Base-by-base conservation (phyloP, 2,888 invertebrate species). In the Parnassius glacialis region DNA sequence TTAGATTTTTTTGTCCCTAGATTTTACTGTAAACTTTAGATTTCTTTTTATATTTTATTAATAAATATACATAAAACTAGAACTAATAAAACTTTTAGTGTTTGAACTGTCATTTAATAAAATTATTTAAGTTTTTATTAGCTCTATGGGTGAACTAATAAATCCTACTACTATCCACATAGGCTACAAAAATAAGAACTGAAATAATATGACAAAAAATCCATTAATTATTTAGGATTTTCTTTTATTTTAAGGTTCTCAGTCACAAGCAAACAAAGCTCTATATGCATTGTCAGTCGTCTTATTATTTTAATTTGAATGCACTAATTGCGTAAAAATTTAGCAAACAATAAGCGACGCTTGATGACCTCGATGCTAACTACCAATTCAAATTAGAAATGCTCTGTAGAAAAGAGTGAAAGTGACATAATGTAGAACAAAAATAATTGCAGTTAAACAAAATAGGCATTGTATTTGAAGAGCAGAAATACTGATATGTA, bases 401-500 rank as follows among this genome's bases (percentile, higher is more conserved):
- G 42, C 54, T 62, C 13, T 51, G 45, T 52, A 34, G 64, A 60
- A 57, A 55, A 52, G 52, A 64, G 64, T 57, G 64, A 64, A 60
- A 64, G 64, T 56, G 25, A 57, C 53, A 57, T 57, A 53, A 57
- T 62, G 57, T 60, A 59, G 48, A 16, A 60, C 59, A 64, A 57
- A 60, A 48, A 44, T 57, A 60, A 64, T 64, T 60, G 48, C 25
- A 48, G 59, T 59, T 63, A 57, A 57, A 60, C 53, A 25, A 50
- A 57, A 53, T 13, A 50, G 55, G 44, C 53, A 62, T 48, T 57
- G 34, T 62, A 7, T 43, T 52, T 12, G 47, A 34, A 7, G 34
- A n/a, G 42, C 43, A 52, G 3, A 10, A 16, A 11, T 50, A 25
- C 13, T 20, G 11, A 54, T n/a, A 47, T n/a, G 48, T 55, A 48